Percentiles rank a stretch among this genome's conserved stretches.
phyloP scores from a whole-genome alignment of 2,888 invertebrate genomes.

The Volucella zonaria region DNA sequence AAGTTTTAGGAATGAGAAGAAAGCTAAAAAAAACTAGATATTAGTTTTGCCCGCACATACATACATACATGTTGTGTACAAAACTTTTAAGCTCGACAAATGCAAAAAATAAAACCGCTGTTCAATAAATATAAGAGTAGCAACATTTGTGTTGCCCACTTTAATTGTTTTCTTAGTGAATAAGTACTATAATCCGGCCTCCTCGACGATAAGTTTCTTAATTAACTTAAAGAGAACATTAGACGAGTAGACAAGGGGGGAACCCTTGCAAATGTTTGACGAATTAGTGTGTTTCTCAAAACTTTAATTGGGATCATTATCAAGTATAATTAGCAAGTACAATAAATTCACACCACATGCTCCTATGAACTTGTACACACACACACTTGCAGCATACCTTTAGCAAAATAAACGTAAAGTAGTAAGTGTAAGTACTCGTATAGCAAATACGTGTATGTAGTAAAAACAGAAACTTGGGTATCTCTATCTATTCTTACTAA shows the following conservation, averaged over 20 bases:
- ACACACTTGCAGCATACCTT: too few species aligned
- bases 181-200: conserved; percentile 20
- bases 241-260: conserved; percentile 40
- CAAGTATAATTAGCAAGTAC: conserved; percentile 26
- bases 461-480: too few species aligned
- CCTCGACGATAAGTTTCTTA: conserved; percentile 23
- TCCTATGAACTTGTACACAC: too few species aligned
- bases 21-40: conserved; percentile 12
- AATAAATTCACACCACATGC: neutral
- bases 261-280: conserved; percentile 20
- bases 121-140: conserved; percentile 18
- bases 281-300: conserved; percentile 37
- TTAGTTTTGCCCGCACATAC: neutral
- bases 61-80: conserved; percentile 8
- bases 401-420: too few species aligned
- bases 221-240: conserved; percentile 44
- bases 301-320: conserved; percentile 37
- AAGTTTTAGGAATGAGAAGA: neutral
- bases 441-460: too few species aligned
- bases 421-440: too few species aligned
- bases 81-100: neutral
- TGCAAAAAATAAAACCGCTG: neutral
- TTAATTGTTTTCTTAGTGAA: neutral
- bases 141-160: conserved; percentile 33
- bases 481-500: too few species aligned